Base-by-base conservation (phyloP, 2,797 vertebrate species). In the Eulemur coronatus region DNA sequence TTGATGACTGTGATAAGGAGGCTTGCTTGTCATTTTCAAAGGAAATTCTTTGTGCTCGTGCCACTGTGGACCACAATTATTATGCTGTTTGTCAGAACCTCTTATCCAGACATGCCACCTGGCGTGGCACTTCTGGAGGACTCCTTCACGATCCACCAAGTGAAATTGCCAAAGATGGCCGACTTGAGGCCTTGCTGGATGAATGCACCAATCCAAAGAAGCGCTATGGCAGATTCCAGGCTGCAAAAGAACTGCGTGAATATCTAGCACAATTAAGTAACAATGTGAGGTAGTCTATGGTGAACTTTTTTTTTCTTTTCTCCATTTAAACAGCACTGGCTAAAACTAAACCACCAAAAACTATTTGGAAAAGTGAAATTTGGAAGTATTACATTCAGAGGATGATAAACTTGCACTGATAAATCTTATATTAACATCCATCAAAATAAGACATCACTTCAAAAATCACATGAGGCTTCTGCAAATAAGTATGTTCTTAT, bases 11-110 rank as follows among this genome's bases (percentile, higher is more conserved):
- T 92, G 99, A 99, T 98, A 99, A 99, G 96, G 99, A 99, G 98
- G 99, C 99, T 97, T 99, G 99, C 96, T 99, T 99, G 89, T 99
- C 99, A n/a, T 99, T 99, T 98, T 99, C 99, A 24, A 99, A 99
- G 98, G 99, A 99, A 98, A 99, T 99, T 35, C 99, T 99, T 50
- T 99, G 99, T 96, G 99, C 99, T 94, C 98, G 99, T 76, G 99
- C 99, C 98, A 99, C 99, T 46, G 99, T 99, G 98, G 99, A 99
- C 99, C 99, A 99, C 98, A 99, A 99, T 98, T 99, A 99, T 57
- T 99, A 99, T 38, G 99, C 99, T 80, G 92, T 99, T 98, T 99
- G 99, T 98, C 99, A 99, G 98, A 99, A 99, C 98, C 99, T 99
- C 95, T 99, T 99, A 96, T 99, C 99, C 11, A 99, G 99, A 95